Evolutionary conservation across 2,797 vertebrate genomes (phyloP), one percentile per base, ranked within the genome.

Genomic region (Chromis chromis): DNA sequence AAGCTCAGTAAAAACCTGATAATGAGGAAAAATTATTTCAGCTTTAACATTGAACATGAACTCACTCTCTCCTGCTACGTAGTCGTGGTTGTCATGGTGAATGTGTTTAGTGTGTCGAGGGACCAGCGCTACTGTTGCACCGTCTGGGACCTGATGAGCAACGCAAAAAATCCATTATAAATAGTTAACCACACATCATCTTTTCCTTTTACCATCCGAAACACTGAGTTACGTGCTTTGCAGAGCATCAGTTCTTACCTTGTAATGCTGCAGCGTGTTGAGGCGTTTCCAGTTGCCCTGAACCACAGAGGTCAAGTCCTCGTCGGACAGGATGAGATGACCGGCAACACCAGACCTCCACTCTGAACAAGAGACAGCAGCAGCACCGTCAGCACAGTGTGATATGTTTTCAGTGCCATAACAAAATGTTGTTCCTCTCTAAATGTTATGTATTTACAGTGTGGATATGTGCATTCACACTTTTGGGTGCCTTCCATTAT

Each of bases 211-310:
- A 22, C 16, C 16, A 3, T 39, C 0, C 0, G 4, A 17, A 16
- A 17, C 13, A 42, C 14, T 36, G 9, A 2, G 33, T 0, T 31
- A 1, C 9, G 6, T 31, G 6, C 31, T 31, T 31, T 6, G 2
- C 31, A 31, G 31, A 31, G 31, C 31, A 8, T 31, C 28, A 31
- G 25, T 28, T 22, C 67, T 60, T 42, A 99, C 98, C 97, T 99
- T 99, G 87, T 99, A 99, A 79, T 99, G 98, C 79, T 98, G 98
- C 78, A 99, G 88, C 0, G 98, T 99, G 85, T 99, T 99, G 53
- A 99, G 93, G 6, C 98, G 96, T 76, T 98, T 97, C 98, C 98
- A 99, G 64, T 94, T 96, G 54, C 97, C 97, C 87, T 99, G 98
- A 53, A 97, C 93, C 48, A 99, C 96, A 10, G 97, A 99, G 0